Evolutionary conservation across 2,113 vertebrate genomes (phyloP).

Genomic region (Monopterus albus): DNA sequence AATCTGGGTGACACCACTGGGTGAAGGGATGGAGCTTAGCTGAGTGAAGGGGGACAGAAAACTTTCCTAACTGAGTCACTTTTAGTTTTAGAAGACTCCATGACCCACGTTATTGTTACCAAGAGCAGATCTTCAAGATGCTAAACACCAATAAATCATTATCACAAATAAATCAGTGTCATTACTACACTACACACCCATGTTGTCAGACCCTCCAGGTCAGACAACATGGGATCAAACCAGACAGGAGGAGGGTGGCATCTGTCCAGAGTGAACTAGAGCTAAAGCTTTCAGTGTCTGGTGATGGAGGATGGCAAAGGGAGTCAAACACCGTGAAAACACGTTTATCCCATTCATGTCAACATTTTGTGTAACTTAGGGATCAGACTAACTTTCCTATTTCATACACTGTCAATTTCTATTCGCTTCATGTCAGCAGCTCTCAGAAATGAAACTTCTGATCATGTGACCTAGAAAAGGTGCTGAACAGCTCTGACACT

Average conservation of each 20-base stretch:
- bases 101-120: too few relatives aligned
- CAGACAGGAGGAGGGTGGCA: background rate
- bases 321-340: background rate
- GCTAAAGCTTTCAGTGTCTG: background rate
- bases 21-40: background rate
- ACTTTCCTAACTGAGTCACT: too few relatives aligned
- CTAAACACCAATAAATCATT: too few relatives aligned
- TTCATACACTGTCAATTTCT: background rate
- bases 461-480: background rate
- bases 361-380: background rate
- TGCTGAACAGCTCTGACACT: background rate
- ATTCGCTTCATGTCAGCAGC: background rate
- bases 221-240: background rate
- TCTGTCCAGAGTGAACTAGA: background rate
- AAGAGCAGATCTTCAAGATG: too few relatives aligned
- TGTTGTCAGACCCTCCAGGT: too few relatives aligned
- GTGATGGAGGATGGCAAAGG: background rate
- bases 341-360: background rate
- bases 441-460: background rate
- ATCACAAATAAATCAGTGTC: too few relatives aligned
- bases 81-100: too few relatives aligned
- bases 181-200: too few relatives aligned
- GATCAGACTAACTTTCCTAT: background rate
- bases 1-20: background rate
- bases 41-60: background rate